These are phyloP conservation scores for Merluccius polli DNA, from an alignment of 2,797 vertebrate genomes.

Conservation along the genomic window DNA sequence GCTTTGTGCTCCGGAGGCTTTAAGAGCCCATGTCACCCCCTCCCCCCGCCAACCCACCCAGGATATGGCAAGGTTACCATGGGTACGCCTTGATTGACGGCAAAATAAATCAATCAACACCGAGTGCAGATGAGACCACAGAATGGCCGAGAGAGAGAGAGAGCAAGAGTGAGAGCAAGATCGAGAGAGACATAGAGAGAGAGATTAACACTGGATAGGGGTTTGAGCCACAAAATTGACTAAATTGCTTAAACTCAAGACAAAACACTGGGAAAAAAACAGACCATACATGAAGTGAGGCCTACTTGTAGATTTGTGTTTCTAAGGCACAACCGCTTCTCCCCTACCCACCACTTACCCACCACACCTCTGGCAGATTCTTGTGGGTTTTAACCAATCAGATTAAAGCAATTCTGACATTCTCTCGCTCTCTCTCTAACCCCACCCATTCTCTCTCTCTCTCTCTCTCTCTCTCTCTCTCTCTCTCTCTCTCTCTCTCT, in stretches of 20 bases:
- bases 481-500: conserved; percentile 48
- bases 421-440: background rate
- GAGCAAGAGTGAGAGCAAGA: background rate
- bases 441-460: conserved; percentile 20
- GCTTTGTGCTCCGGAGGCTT: background rate
- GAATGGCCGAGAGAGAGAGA: background rate
- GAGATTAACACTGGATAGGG: background rate
- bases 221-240: background rate
- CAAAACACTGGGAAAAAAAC: background rate
- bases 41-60: background rate
- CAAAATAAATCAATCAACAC: conserved; percentile 4
- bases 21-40: background rate
- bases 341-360: background rate
- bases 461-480: conserved; percentile 49
- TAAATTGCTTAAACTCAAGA: background rate
- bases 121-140: background rate
- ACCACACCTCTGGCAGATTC: background rate
- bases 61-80: background rate
- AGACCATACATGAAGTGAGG: background rate
- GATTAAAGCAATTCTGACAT: background rate
- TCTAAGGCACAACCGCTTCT: background rate
- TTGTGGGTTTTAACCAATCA: conserved; percentile 1
- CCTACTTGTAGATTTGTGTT: background rate
- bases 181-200: background rate
- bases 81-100: background rate